phyloP scores from a whole-genome alignment of 2,113 vertebrate genomes.

The Scytalopus superciliaris region DNA sequence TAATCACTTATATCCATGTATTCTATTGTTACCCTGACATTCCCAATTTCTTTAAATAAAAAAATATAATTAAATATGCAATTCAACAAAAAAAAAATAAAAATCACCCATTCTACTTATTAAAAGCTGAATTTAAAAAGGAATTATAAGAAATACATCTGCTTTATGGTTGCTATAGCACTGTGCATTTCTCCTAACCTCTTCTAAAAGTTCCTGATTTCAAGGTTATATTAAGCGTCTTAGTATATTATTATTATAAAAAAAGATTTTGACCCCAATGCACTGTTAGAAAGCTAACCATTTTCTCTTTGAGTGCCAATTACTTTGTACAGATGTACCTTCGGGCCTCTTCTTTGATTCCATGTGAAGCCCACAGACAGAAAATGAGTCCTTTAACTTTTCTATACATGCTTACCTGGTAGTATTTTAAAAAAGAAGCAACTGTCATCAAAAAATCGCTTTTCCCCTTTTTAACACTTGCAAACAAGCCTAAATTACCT shows the following conservation, averaged over 20 bases:
- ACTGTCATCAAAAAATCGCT: neutral
- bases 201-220: constrained; percentile 64
- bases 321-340: constrained; percentile 69
- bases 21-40: neutral
- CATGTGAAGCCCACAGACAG: constrained; percentile 13
- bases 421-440: constrained; percentile 23
- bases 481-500: neutral
- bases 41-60: neutral
- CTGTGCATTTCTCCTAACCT: constrained; percentile 56
- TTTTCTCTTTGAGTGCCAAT: constrained; percentile 70
- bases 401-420: neutral
- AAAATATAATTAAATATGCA: neutral
- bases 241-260: constrained; percentile 64
- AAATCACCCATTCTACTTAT: neutral
- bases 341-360: constrained; percentile 45
- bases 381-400: constrained; percentile 63
- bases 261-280: constrained; percentile 63
- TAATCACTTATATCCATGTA: neutral
- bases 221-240: constrained; percentile 68
- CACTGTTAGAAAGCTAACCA: constrained; percentile 62
- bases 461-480: neutral
- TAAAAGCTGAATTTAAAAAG: constrained; percentile 36
- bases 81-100: neutral
- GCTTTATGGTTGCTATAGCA: constrained; percentile 62
- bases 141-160: constrained; percentile 19